Evolutionary conservation across 2,113 vertebrate genomes (phyloP), one percentile per base, ranked within the genome.

Genomic region (Saimiri boliviensis): DNA sequence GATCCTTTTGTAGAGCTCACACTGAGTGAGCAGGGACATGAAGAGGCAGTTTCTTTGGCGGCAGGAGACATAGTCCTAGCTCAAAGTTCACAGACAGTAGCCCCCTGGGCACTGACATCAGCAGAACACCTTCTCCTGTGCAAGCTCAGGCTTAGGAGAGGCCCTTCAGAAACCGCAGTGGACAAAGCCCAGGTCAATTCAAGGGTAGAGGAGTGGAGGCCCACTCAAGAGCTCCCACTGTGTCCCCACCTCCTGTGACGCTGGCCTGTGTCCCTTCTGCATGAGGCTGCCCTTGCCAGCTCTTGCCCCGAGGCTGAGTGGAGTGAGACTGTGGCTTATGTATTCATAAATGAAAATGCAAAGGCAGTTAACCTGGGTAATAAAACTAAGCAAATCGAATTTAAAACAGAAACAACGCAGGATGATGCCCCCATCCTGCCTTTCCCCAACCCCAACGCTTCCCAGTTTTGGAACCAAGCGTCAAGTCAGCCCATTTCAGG

Each of bases 131-230:
- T 32, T 42, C 32, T 35, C 16, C 30, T 70, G 21, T 63, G 71
- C 47, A 70, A 70, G 73, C 25, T 10, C 47, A 87, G 19, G 25
- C 23, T 16, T 54, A 73, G 49, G 40, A n/a, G 45, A 25, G 23
- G 5, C 0, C 12, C 42, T 60, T 42, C 1, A 13, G 52, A 42
- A 49, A 9, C 32, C 6, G 32, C 11, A 0, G 0, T 19, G 5
- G 49, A 60, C 68, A 73, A 63, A 95, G 17, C 56, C 19, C 54
- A 73, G 47, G 32, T n/a, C 27, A 58, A 14, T 25, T 74, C 8
- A 40, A 54, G 54, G 23, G 73, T 6, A 27, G 42, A 79, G 11
- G 56, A 27, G 32, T 35, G 0, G 54, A 30, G 11, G 40, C 4
- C 12, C 40, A 12, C 21, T 68, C 12, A 2, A 10, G 4, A 21